Evolutionary conservation across 2,888 invertebrate genomes (phyloP), one percentile per base, ranked within the genome.

Genomic region (Drosophila pseudotakahashii): DNA sequence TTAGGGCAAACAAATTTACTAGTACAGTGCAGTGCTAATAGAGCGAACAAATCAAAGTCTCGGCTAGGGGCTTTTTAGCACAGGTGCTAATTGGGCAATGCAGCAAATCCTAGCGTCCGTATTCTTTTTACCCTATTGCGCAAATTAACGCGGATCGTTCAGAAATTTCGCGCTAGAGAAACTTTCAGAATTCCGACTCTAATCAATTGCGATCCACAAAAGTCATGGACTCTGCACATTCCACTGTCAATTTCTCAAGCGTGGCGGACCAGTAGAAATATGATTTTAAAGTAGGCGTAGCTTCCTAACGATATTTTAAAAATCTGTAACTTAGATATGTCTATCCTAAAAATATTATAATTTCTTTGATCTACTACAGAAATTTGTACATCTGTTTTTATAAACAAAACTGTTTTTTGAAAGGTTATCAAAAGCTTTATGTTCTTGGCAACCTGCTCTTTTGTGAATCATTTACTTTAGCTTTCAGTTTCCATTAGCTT

Each of bases 21-120:
- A 39, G 69, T 34, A 53, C 51, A 39, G 39, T 66, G 69, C 54
- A 50, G 69, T 69, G 75, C 53, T 76, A 77, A 76, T 76, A 57
- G 61, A 74, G 39, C 44, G 37, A 47, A 62, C 47, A 48, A 66
- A 62, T 19, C 51, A 32, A 32, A 48, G 57, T 60, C 72, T 66
- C 64, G 70, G 59, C 37, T 32, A 47, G 36, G 55, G 76, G 42
- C 69, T 67, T 62, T 72, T 77, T 69, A 69, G 66, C 69, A 66
- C 74, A 66, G 79, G 82, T 79, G 80, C 61, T 79, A 79, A 79
- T 82, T 79, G 67, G 71, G 19, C 47, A 61, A 47, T 79, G 52
- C 74, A 62, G 51, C 52, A 60, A 73, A 79, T 79, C 64, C 68
- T 69, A 57, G 57, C 32, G 32, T 52, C 30, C 30, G 5, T 26